A percentile compares a stretch with the other conserved stretches of the same genome.
These are phyloP conservation scores for Meganola albula DNA, from an alignment of 2,888 invertebrate species.

Conservation along the genomic window DNA sequence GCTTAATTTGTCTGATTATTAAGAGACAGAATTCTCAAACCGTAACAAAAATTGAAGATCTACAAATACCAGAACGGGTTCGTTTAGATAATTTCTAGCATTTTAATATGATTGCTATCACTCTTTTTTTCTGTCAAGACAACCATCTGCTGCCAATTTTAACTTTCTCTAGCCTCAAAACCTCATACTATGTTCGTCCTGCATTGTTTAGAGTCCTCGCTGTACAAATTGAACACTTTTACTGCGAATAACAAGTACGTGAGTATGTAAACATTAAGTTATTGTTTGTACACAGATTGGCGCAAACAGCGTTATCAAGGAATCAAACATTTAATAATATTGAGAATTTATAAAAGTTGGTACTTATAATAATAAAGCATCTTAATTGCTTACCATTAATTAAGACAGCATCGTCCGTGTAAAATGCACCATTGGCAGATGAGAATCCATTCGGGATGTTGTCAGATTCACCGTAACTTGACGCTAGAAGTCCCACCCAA, in stretches of 20 bases:
- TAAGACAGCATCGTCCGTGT: conserved; percentile 69
- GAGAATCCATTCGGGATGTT: conserved; percentile 54
- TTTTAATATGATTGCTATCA: too few relatives aligned
- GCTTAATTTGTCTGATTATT: too few relatives aligned
- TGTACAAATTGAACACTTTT: conserved; percentile 37
- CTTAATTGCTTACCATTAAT: conserved; percentile 58
- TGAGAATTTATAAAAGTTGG: too few relatives aligned
- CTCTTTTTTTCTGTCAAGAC: too few relatives aligned
- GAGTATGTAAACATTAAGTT: conserved; percentile 20
- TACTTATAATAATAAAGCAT: too few relatives aligned
- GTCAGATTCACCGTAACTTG: conserved; percentile 49
- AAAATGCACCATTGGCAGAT: conserved; percentile 55
- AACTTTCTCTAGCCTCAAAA: conserved; percentile 76
- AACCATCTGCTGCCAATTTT: conserved; percentile 58
- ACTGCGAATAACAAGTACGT: conserved; percentile 24
- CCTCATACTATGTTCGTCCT: conserved; percentile 58
- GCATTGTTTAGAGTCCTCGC: conserved; percentile 61
- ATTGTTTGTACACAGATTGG: conserved; percentile 7
- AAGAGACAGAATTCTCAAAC: too few relatives aligned
- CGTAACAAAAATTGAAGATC: too few relatives aligned
- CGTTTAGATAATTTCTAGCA: too few relatives aligned
- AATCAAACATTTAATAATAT: too few relatives aligned
- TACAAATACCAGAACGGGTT: too few relatives aligned
- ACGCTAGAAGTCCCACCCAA: conserved; percentile 44
- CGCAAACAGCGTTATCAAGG: too few relatives aligned